phyloP scores from a whole-genome alignment of 2,113 vertebrate species.

The Coptodon bakossiorum region DNA sequence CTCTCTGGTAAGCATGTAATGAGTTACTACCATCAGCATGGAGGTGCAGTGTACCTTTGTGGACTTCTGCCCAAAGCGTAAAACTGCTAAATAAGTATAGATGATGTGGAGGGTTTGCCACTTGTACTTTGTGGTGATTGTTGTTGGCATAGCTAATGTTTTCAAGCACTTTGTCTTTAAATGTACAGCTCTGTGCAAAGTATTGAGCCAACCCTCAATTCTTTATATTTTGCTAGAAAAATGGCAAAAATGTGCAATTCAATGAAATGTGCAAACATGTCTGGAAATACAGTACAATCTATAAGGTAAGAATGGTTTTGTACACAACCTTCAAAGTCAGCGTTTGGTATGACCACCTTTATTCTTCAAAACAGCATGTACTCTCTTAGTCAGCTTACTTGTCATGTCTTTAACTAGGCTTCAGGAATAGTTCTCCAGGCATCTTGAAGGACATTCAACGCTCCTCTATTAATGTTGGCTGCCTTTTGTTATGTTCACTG shows the following conservation, averaged over 20 bases:
- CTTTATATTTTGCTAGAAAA: background rate
- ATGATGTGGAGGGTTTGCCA: background rate
- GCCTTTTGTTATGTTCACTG: background rate
- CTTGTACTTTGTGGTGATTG: background rate
- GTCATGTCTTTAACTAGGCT: background rate
- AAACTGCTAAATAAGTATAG: background rate
- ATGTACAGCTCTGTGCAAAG: background rate
- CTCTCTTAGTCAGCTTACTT: background rate
- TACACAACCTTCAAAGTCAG: background rate
- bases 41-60: background rate
- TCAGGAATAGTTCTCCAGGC: background rate
- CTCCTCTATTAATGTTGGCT: background rate
- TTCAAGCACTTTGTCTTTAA: background rate
- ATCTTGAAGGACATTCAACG: background rate
- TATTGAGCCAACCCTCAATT: background rate
- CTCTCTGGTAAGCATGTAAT: background rate
- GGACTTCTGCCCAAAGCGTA: background rate
- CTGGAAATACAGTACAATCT: background rate
- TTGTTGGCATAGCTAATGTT: background rate
- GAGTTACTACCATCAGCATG: background rate
- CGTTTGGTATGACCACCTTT: background rate
- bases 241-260: background rate
- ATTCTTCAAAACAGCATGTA: background rate
- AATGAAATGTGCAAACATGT: background rate
- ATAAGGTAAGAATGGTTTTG: background rate